phyloP scores from a whole-genome alignment of 2,113 vertebrate species.

The Cynoglossus semilaevis region DNA sequence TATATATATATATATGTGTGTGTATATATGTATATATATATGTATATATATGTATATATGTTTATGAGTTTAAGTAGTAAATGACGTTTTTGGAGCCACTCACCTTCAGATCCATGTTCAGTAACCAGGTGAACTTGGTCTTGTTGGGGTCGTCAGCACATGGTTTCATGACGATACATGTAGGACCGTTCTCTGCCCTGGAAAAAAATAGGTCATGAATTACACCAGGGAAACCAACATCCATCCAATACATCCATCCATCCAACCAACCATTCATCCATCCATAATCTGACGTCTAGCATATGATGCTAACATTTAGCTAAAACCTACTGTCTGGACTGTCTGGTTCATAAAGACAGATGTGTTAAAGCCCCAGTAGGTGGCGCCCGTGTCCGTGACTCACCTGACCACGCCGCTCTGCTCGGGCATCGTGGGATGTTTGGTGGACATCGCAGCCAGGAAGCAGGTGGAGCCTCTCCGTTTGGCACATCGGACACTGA shows the following conservation, averaged over 20 bases:
- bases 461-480: slow-evolving; percentile 91
- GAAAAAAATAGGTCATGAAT: neutral
- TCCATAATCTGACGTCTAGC: too few species aligned
- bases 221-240: neutral
- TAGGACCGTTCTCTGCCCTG: slow-evolving; percentile 95
- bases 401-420: slow-evolving; percentile 92
- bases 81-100: too few species aligned
- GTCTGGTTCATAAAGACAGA: too few species aligned
- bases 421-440: slow-evolving; percentile 83
- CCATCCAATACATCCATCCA: neutral
- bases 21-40: too few species aligned
- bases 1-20: too few species aligned
- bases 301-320: too few species aligned
- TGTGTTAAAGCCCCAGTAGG: too few species aligned
- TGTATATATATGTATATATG: too few species aligned
- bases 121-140: slow-evolving; percentile 92
- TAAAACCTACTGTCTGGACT: too few species aligned
- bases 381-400: too few species aligned
- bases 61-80: too few species aligned
- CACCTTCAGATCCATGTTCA: slow-evolving; percentile 96
- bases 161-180: slow-evolving; percentile 89
- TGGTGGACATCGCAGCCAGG: slow-evolving; percentile 88
- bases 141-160: slow-evolving; percentile 79
- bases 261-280: too few species aligned
- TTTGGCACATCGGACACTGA: slow-evolving; percentile 88